phyloP scores from a whole-genome alignment of 2,113 vertebrate genomes.

The Symphodus melops region DNA sequence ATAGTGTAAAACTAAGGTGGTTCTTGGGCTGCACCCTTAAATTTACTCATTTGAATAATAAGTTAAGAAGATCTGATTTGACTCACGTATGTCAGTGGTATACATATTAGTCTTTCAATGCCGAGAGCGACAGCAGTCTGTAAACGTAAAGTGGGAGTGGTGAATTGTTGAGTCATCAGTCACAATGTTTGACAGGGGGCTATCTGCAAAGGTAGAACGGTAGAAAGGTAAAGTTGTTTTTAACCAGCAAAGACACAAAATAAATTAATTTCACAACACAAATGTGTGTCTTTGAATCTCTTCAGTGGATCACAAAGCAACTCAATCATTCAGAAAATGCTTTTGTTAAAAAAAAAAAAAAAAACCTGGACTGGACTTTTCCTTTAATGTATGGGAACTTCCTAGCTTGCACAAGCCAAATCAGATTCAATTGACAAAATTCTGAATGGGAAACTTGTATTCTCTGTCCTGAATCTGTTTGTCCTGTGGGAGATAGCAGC shows the following conservation, averaged over 20 bases:
- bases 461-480: not conserved
- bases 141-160: too few relatives aligned
- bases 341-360: not conserved
- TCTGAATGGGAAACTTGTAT: not conserved
- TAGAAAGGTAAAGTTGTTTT: too few relatives aligned
- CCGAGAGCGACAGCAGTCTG: too few relatives aligned
- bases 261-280: too few relatives aligned
- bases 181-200: too few relatives aligned
- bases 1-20: constrained; percentile 8
- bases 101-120: not conserved
- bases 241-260: too few relatives aligned
- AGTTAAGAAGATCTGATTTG: not conserved
- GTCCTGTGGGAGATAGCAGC: not conserved
- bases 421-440: not conserved
- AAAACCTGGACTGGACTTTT: too few relatives aligned
- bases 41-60: not conserved
- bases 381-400: not conserved
- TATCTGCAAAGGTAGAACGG: too few relatives aligned
- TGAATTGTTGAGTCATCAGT: too few relatives aligned
- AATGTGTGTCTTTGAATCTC: too few relatives aligned
- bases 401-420: not conserved
- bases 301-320: too few relatives aligned
- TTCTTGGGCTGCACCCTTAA: not conserved
- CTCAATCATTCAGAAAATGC: not conserved
- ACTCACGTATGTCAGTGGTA: not conserved